phyloP scores from a whole-genome alignment of 2,888 invertebrate genomes.

The Cerastoderma edule region DNA sequence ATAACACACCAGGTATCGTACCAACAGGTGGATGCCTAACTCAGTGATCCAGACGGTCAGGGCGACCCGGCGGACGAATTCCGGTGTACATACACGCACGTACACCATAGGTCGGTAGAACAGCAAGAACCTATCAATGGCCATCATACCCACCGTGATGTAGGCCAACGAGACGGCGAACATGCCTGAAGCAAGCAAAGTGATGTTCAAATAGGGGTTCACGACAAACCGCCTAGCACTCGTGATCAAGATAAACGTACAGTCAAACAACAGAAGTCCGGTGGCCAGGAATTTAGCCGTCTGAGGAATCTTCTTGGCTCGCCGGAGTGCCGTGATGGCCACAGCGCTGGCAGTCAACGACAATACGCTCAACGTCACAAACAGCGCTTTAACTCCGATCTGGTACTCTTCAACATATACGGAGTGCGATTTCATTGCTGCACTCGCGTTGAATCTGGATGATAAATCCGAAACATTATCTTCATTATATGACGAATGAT shows the following conservation, averaged over 20 bases:
- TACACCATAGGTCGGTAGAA: conserved; percentile 29
- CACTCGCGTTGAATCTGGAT: too few relatives aligned
- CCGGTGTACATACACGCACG: neutral
- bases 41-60: conserved; percentile 8
- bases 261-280: conserved; percentile 19
- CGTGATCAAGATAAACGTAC: conserved; percentile 7
- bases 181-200: neutral
- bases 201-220: conserved; percentile 8
- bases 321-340: conserved; percentile 14
- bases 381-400: neutral
- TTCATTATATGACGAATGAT: too few relatives aligned
- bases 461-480: too few relatives aligned
- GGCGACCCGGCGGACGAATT: neutral
- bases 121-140: conserved; percentile 19
- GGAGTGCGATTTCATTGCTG: too few relatives aligned
- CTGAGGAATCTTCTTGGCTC: conserved; percentile 21
- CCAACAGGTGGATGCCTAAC: neutral
- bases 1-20: conserved; percentile 29
- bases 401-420: conserved; percentile 4
- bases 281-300: conserved; percentile 21
- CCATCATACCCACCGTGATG: conserved; percentile 16
- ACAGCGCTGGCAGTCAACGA: neutral
- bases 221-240: conserved; percentile 22
- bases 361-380: neutral
- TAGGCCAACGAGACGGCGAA: neutral